Percentiles rank a stretch among this genome's conserved stretches.
phyloP scores from a whole-genome alignment of 1,140 invertebrate genomes.

The Sitophilus oryzae region DNA sequence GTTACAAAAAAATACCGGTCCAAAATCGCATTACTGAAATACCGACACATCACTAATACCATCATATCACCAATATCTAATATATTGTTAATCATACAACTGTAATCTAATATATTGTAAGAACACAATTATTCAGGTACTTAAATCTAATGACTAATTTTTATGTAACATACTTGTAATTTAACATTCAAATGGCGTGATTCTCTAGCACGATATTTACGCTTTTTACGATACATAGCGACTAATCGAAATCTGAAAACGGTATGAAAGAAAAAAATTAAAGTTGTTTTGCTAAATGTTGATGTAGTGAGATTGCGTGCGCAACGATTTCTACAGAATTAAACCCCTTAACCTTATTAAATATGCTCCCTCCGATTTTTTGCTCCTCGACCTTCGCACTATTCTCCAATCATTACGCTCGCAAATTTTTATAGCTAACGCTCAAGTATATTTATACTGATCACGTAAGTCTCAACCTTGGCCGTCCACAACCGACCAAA shows the following conservation, averaged over 20 bases:
- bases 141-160: too few relatives aligned
- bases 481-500: conserved; percentile 4
- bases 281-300: too few relatives aligned
- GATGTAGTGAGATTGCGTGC: too few relatives aligned
- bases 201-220: background rate
- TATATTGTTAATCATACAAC: too few relatives aligned
- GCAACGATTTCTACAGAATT: background rate
- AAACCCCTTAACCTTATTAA: background rate
- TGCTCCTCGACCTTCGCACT: background rate
- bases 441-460: too few relatives aligned
- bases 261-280: too few relatives aligned
- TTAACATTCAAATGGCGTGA: background rate
- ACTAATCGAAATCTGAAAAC: background rate
- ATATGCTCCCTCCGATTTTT: background rate
- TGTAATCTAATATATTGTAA: too few relatives aligned
- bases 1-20: too few relatives aligned
- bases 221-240: background rate
- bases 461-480: conserved; percentile 19
- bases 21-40: too few relatives aligned
- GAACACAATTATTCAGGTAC: too few relatives aligned
- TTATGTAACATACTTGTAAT: background rate
- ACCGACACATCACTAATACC: too few relatives aligned
- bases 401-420: background rate
- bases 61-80: too few relatives aligned
- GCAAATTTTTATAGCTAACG: background rate